Percentiles rank a stretch among this genome's conserved stretches.
Conservation (phyloP, 2,113 vertebrate genomes). For the Phalacrocorax carbo region DNA sequence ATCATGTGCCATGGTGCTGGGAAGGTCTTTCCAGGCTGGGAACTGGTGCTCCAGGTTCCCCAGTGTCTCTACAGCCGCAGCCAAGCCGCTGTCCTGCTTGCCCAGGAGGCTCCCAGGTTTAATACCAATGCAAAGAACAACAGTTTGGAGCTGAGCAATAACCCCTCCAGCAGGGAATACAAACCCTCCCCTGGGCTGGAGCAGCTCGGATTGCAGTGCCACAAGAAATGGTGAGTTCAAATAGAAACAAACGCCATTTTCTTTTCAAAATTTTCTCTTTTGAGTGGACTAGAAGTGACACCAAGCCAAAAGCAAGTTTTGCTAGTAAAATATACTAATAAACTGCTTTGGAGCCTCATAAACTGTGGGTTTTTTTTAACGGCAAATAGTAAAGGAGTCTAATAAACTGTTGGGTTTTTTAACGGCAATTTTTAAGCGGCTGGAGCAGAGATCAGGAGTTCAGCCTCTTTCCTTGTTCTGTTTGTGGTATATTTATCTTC, state of each 20-base stretch:
- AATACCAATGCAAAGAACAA: not conserved
- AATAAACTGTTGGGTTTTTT: slow-evolving; percentile 63
- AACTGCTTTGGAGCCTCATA: slow-evolving; percentile 29
- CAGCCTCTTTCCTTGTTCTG: slow-evolving; percentile 63
- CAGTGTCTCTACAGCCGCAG: not conserved
- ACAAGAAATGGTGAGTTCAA: not conserved
- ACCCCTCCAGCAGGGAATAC: not conserved
- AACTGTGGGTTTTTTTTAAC: slow-evolving; percentile 26
- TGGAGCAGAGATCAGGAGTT: slow-evolving; percentile 65
- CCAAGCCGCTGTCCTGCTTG: not conserved
- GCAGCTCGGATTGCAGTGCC: not conserved
- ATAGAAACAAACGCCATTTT: not conserved
- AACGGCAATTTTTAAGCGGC: slow-evolving; percentile 59
- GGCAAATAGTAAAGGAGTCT: slow-evolving; percentile 40
- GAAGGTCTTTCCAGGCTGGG: not conserved
- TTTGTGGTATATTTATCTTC: slow-evolving; percentile 73
- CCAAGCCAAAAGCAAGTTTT: slow-evolving; percentile 47
- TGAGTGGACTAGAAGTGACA: not conserved
- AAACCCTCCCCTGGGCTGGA: not conserved
- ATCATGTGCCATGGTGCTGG: accelerated
- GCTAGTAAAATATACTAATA: not conserved
- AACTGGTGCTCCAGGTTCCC: not conserved
- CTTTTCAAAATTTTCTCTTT: not conserved
- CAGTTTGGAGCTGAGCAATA: not conserved
- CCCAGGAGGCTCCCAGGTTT: not conserved